Conservation (phyloP, 1,140 invertebrate genomes). For the Pachypeltis micranthus region DNA sequence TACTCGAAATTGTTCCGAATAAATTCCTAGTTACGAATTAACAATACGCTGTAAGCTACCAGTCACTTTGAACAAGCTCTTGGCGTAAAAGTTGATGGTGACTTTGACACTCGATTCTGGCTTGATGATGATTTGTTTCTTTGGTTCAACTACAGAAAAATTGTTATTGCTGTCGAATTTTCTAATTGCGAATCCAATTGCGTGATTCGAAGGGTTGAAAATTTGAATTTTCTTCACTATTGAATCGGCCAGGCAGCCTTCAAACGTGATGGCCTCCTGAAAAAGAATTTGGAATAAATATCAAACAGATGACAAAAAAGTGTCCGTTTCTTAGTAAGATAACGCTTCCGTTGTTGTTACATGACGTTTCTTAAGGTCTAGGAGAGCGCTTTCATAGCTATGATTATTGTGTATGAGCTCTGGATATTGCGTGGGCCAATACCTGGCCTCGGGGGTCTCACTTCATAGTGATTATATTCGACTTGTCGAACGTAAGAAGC, state of each 20-base stretch:
- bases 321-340: no score
- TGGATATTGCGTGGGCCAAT: no score
- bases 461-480: no score
- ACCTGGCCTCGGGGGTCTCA: no score
- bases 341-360: no score
- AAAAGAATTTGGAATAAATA: not conserved
- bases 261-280: slow-evolving; percentile 6
- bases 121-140: not conserved
- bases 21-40: not conserved
- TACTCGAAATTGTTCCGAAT: no score
- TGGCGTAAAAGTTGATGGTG: slow-evolving; percentile 10
- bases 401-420: no score
- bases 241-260: not conserved
- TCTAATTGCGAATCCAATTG: slow-evolving; percentile 12
- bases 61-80: slow-evolving; percentile 10
- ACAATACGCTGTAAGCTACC: slow-evolving; percentile 2
- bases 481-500: no score
- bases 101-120: not conserved
- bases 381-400: no score
- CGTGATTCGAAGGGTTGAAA: slow-evolving; percentile 1
- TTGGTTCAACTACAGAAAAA: not conserved
- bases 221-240: slow-evolving; percentile 12
- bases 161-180: slow-evolving; percentile 3
- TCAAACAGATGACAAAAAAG: no score
- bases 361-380: no score